Percentiles rank a stretch among this genome's conserved stretches.
phyloP scores from a whole-genome alignment of 1,140 invertebrate species.

The Goniozus legneri region DNA sequence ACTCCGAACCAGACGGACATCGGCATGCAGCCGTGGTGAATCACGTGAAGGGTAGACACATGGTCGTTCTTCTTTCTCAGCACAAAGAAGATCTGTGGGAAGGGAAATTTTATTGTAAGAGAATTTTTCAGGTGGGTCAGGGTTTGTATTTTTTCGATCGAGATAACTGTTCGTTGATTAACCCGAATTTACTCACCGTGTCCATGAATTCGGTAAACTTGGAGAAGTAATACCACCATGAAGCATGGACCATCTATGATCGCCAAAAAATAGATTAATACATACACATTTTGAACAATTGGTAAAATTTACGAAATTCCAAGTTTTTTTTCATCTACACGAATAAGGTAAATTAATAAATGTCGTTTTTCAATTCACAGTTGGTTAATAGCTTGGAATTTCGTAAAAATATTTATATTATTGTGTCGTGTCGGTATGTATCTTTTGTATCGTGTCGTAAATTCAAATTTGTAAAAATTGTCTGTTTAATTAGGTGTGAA shows the following conservation, averaged over 20 bases:
- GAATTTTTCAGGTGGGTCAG: too few relatives aligned
- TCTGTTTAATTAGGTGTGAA: not conserved
- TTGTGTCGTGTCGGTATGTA: too few relatives aligned
- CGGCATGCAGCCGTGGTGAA: slow-evolving; percentile 95
- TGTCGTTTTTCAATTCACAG: too few relatives aligned
- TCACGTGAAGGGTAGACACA: slow-evolving; percentile 89
- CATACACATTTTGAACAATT: slow-evolving; percentile 3
- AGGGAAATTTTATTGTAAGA: too few relatives aligned
- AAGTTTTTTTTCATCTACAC: too few relatives aligned
- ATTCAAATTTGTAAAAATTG: not conserved
- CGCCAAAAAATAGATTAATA: slow-evolving; percentile 29
- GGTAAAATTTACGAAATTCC: not conserved
- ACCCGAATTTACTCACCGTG: slow-evolving; percentile 78
- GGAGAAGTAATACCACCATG: slow-evolving; percentile 97
- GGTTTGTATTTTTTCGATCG: too few relatives aligned
- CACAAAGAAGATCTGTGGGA: slow-evolving; percentile 85
- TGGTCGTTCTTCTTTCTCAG: slow-evolving; percentile 90
- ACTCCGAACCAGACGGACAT: slow-evolving; percentile 96
- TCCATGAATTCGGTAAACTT: slow-evolving; percentile 96
- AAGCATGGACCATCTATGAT: slow-evolving; percentile 82
- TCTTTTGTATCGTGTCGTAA: not conserved
- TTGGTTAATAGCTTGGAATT: too few relatives aligned
- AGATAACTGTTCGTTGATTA: too few relatives aligned
- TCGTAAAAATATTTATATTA: too few relatives aligned
- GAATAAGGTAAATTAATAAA: too few relatives aligned